Evolutionary conservation across 2,113 vertebrate species (phyloP).

Genomic region (Cyphomyrus plagiostoma): DNA sequence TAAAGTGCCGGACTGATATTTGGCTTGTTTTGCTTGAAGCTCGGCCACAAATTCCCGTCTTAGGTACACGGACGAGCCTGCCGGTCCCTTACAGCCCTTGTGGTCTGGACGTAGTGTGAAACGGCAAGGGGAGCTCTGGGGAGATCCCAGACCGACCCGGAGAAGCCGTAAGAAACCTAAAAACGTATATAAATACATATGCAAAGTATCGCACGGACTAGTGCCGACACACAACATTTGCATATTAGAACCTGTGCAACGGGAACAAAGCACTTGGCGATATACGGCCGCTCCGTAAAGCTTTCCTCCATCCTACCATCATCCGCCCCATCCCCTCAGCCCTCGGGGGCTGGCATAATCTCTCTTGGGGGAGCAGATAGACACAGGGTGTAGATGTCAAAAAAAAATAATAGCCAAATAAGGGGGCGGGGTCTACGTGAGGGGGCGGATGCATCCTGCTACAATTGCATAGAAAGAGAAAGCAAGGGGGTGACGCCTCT

Average conservation of each 20-base stretch:
- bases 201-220: slow-evolving; percentile 76
- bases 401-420: background rate
- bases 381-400: background rate
- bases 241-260: slow-evolving; percentile 91
- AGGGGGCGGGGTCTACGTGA: background rate
- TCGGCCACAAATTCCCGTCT: slow-evolving; percentile 8
- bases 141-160: slow-evolving; percentile 26
- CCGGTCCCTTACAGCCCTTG: background rate
- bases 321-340: background rate
- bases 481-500: slow-evolving; percentile 55
- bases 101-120: slow-evolving; percentile 21
- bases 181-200: slow-evolving; percentile 39
- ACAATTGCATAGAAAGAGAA: slow-evolving; percentile 44
- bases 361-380: background rate
- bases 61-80: background rate
- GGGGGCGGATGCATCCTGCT: slow-evolving; percentile 41
- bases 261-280: slow-evolving; percentile 99
- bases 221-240: slow-evolving; percentile 88
- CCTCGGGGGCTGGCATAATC: slow-evolving; percentile 29
- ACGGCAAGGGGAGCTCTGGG: slow-evolving; percentile 21
- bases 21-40: slow-evolving; percentile 15
- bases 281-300: slow-evolving; percentile 75
- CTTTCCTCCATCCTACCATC: slow-evolving; percentile 47
- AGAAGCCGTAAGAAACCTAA: slow-evolving; percentile 56
- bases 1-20: slow-evolving; percentile 24